Evolutionary conservation across 30 jellyfish, hydroid and myxozoan species (phyloP).

Genomic region (Haliclystus octoradiatus): DNA sequence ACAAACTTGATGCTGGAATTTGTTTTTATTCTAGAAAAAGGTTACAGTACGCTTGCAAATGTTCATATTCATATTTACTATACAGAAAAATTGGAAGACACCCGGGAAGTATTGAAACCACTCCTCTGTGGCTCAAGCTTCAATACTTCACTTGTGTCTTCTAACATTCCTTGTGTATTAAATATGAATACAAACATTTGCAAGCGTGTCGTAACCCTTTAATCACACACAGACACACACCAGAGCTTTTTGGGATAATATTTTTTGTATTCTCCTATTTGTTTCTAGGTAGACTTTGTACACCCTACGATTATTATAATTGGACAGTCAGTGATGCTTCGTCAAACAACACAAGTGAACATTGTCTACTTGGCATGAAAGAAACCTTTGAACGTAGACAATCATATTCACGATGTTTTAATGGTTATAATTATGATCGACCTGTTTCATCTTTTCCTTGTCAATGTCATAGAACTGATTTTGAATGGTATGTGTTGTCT

Average conservation of each 20-base stretch:
- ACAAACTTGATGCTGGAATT: too few species aligned
- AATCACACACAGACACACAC: too few species aligned
- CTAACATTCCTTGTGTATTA: too few species aligned
- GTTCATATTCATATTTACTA: too few species aligned
- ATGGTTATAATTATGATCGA: constrained; percentile 74
- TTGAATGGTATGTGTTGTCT: constrained; percentile 59
- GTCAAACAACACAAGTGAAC: constrained; percentile 35
- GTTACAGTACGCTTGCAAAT: too few species aligned
- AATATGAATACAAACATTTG: too few species aligned
- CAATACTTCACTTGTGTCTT: too few species aligned
- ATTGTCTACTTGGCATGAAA: constrained; percentile 63
- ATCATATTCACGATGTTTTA: constrained; percentile 47
- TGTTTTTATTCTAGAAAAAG: too few species aligned
- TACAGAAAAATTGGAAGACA: too few species aligned
- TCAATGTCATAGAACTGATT: constrained; percentile 67
- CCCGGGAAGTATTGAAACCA: too few species aligned
- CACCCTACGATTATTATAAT: constrained; percentile 34
- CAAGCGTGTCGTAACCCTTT: too few species aligned
- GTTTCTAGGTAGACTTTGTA: constrained; percentile 49
- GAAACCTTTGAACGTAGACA: constrained; percentile 61
- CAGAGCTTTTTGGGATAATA: neutral
- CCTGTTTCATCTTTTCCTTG: constrained; percentile 40
- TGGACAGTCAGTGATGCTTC: constrained; percentile 64
- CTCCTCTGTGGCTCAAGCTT: too few species aligned
- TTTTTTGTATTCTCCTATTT: neutral